Evolutionary conservation across 2,888 invertebrate genomes (phyloP).

Genomic region (Thysanoteuthis rhombus): DNA sequence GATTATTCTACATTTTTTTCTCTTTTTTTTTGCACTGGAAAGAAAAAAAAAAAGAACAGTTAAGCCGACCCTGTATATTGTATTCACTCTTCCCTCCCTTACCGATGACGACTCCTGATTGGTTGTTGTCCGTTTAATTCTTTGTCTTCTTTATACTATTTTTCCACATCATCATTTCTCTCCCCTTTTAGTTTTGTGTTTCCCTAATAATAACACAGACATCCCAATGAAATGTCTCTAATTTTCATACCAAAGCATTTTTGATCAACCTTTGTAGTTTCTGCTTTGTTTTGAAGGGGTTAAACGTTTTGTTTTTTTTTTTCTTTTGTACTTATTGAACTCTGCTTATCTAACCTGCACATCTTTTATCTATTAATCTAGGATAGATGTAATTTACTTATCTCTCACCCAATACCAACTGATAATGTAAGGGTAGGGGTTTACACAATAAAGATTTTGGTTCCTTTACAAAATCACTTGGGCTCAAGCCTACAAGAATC

Average conservation of each 20-base stretch:
- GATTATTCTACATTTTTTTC: no score
- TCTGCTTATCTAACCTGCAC: not conserved
- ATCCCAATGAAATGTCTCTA: not conserved
- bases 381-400: not conserved
- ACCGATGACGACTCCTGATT: not conserved
- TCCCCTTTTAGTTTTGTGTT: not conserved
- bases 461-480: no score
- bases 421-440: no score
- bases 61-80: not conserved
- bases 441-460: no score
- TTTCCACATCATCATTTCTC: not conserved
- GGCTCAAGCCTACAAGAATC: no score
- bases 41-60: no score
- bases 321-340: not conserved
- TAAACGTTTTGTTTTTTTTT: not conserved
- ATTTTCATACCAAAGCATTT: not conserved
- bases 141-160: not conserved
- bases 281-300: not conserved
- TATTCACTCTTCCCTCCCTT: not conserved
- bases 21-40: no score
- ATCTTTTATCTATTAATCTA: not conserved
- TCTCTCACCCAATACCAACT: no score
- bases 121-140: not conserved
- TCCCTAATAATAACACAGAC: not conserved
- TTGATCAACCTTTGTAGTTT: not conserved